Base-by-base conservation (phyloP, 2,888 invertebrate genomes). In the Drosophila nr. fundita region DNA sequence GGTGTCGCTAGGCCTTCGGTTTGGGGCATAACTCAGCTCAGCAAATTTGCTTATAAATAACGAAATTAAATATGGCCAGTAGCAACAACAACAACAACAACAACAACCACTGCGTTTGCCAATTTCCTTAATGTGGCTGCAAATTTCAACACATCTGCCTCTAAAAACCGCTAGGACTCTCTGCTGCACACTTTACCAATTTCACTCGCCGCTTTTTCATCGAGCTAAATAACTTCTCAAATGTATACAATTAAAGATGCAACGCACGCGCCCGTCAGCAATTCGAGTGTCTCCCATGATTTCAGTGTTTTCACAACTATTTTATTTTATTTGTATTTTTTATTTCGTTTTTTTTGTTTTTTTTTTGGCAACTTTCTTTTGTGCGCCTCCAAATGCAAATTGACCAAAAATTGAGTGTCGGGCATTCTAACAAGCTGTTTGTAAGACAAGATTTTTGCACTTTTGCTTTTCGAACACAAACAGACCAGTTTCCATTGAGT, bases 31-130 rank as follows among this genome's bases (percentile, higher is more conserved):
- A 79, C 86, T 82, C 79, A 78, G 84, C 82, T 66, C 73, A 65
- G 75, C 67, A 85, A 90, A 85, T 85, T 85, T 90, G 85, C 85
- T 90, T 85, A 85, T 85, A 85, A 90, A 90, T 88, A 90, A 90
- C 89, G 87, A 85, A 85, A 85, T 85, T 85, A 85, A 85, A 88
- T 90, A 83, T 88, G 89, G 85, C 85, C 89, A 86, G 72, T 76
- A 90, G 84, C 83, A 53, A 59, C 61, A 40, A 27, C 49, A 8
- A 34, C 52, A 52, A 48, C 78, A 66, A 59, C 73, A 49, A 57
- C 64, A 48, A 36, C 60, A 55, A 50, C n/a, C n/a, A n/a, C 62
- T 27, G 49, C 78, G 48, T 30, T 71, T 64, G 78, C 61, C 66
- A 72, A 69, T 74, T 76, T 80, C 78, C 83, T 76, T 76, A 70